Base-by-base conservation (phyloP, 2,888 invertebrate species). In the Disparrhopalites patrizii region DNA sequence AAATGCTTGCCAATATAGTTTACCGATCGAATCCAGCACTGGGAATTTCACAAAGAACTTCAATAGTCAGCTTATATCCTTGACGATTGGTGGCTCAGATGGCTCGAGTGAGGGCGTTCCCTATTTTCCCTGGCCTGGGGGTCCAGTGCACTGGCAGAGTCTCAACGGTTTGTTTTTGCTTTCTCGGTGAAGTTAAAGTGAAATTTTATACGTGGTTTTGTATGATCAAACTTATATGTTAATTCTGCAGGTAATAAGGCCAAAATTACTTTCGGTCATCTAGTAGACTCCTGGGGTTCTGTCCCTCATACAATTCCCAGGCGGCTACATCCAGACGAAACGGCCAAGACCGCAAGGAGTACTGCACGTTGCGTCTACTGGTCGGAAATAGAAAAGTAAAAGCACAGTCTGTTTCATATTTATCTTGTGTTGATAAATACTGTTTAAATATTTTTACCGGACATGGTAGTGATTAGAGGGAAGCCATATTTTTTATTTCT, bases 311-410 rank as follows among this genome's bases (percentile, higher is more conserved):
- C 65, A 31, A 52, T 74, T 3, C 60, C 56, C 2, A 18, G 74
- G 40, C 72, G 66, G 25, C 50, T 70, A 2, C 74, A 74, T 58
- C 36, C 63, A 0, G 70, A 70, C 23, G 74, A 74, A 63, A 52
- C 51, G 15, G 66, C 67, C 7, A 74, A 70, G 61, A 70, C 70
- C 23, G 70, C 70, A 5, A 40, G 62, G 23, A 70, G 69, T 10
- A 67, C 55, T 18, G 66, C 69, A 1, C 15, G 57, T 20, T 74
- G 74, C 40, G 70, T 68, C 1, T 74, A 52, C 58, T 74, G 74
- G 74, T 65, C 72, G 36, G 65, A 63, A 1, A 40, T 28, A 23
- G 30, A 60, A 20, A 54, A 60, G 74, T 73, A 70, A 62, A 66
- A 28, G 10, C 3, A n/a, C n/a, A n/a, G n/a, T n/a, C 55, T 56